Conservation (phyloP, 2,797 vertebrate genomes). For the Hoplostethus atlanticus region DNA sequence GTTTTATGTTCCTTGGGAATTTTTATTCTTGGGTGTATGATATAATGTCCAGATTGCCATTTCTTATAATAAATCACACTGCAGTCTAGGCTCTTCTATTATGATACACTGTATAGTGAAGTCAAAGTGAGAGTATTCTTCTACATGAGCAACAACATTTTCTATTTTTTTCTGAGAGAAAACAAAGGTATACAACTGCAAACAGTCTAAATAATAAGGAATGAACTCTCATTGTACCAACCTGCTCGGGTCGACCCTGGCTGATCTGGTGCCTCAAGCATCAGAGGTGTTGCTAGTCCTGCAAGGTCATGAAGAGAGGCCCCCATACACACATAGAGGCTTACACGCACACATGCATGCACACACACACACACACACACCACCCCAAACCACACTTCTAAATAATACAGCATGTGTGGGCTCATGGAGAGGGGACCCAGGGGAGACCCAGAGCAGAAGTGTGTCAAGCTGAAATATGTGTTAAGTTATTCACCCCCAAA, state of each 20-base stretch:
- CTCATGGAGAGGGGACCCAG: conserved; percentile 68
- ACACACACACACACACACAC: conserved; percentile 5
- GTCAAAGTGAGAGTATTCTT: background rate
- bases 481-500: conserved; percentile 78
- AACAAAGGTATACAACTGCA: conserved; percentile 4
- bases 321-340: conserved; percentile 36
- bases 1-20: conserved; percentile 9
- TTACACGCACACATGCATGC: conserved; percentile 45
- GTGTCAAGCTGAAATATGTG: conserved; percentile 83
- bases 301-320: conserved; percentile 51
- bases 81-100: conserved; percentile 15
- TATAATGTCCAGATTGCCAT: conserved; percentile 24
- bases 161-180: conserved; percentile 19
- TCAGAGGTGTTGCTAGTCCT: conserved; percentile 42
- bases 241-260: conserved; percentile 3
- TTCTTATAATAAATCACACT: conserved; percentile 41
- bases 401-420: conserved; percentile 81
- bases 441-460: conserved; percentile 76
- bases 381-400: conserved; percentile 62
- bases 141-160: conserved; percentile 7
- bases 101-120: conserved; percentile 14
- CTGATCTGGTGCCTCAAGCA: conserved; percentile 5
- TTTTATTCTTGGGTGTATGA: conserved; percentile 37
- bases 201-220: background rate
- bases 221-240: background rate